Percentiles rank a stretch among this genome's conserved stretches.
Evolutionary conservation across 2,113 vertebrate genomes (phyloP).

Genomic region (Aptenodytes patagonicus): DNA sequence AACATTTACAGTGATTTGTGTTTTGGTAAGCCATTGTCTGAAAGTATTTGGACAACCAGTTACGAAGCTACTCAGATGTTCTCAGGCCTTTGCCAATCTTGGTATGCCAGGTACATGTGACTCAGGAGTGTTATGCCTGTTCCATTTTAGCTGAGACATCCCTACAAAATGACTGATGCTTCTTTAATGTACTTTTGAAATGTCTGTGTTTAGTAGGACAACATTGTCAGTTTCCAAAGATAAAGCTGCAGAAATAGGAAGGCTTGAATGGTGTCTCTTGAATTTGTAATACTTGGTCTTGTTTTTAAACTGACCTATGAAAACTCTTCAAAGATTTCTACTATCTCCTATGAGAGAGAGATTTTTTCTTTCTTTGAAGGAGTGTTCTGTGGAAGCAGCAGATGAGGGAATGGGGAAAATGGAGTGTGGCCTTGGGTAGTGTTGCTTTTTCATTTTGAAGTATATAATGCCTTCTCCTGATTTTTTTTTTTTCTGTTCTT

Average conservation of each 20-base stretch:
- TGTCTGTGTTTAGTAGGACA: background rate
- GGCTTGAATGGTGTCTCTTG: background rate
- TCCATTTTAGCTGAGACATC: background rate
- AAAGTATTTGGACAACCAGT: background rate
- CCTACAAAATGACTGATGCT: background rate
- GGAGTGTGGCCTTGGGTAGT: background rate
- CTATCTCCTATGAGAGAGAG: background rate
- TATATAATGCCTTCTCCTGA: background rate
- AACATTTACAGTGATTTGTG: background rate
- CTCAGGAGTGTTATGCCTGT: background rate
- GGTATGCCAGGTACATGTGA: fast-evolving
- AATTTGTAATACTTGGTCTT: background rate
- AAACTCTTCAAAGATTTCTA: background rate
- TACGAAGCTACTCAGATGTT: background rate
- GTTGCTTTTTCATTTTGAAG: background rate
- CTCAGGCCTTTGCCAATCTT: background rate
- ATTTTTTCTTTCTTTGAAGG: background rate
- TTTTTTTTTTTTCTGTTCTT: background rate
- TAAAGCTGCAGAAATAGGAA: background rate
- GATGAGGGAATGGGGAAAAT: background rate
- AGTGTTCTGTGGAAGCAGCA: background rate
- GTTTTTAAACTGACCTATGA: background rate
- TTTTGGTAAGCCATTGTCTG: background rate
- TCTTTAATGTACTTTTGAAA: background rate
- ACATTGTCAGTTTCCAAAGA: background rate